These are phyloP conservation scores for Polydrusus pterygomalis DNA, from an alignment of 2,888 invertebrate species.

Conservation along the genomic window DNA sequence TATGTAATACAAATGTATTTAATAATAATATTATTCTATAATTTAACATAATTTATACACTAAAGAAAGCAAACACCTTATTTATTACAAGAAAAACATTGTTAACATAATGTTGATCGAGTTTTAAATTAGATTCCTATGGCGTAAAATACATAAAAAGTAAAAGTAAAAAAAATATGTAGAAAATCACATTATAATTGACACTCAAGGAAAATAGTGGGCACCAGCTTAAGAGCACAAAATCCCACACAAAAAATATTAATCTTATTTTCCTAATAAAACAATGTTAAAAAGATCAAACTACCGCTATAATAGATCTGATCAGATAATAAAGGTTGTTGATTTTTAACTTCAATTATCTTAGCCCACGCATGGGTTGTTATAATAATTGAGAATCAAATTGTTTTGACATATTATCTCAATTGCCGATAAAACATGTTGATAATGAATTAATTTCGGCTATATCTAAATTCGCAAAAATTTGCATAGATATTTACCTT, in stretches of 20 bases:
- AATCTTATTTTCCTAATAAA: slow-evolving; percentile 32
- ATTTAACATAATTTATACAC: slow-evolving; percentile 12
- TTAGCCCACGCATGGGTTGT: slow-evolving; percentile 12
- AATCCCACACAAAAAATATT: slow-evolving; percentile 11
- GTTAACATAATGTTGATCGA: slow-evolving; percentile 9
- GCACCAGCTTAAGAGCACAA: slow-evolving; percentile 20
- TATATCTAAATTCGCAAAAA: too few relatives aligned
- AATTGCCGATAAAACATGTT: background rate
- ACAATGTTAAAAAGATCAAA: slow-evolving; percentile 10
- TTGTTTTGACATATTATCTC: slow-evolving; percentile 14
- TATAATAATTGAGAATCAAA: background rate
- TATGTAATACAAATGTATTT: too few relatives aligned
- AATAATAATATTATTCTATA: too few relatives aligned
- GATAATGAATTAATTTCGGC: too few relatives aligned
- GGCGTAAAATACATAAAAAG: slow-evolving; percentile 12
- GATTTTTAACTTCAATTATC: slow-evolving; percentile 19
- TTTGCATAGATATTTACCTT: too few relatives aligned
- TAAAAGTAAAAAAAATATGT: slow-evolving; percentile 25
- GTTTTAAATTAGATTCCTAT: slow-evolving; percentile 10
- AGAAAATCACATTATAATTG: slow-evolving; percentile 21
- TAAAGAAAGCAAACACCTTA: slow-evolving; percentile 17
- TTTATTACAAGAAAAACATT: background rate
- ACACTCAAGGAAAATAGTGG: slow-evolving; percentile 38
- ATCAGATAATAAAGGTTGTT: slow-evolving; percentile 27
- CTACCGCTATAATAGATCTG: background rate